Base-by-base conservation (phyloP, 2,797 vertebrate species). In the Tenualosa ilisha region DNA sequence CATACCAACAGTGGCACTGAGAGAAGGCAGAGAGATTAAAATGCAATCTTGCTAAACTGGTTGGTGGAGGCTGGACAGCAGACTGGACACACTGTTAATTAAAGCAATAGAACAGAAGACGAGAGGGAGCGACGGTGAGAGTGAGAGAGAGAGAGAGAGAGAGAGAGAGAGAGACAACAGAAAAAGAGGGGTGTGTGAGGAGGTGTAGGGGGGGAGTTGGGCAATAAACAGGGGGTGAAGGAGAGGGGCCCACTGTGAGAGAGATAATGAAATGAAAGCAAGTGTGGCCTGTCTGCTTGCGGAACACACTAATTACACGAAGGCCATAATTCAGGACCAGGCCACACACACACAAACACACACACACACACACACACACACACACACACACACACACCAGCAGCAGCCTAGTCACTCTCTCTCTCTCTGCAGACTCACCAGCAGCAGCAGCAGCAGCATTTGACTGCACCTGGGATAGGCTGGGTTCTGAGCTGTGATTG, bases 221-320 rank as follows among this genome's bases (percentile, higher is more conserved):
- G 17, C 6, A 75, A 37, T 26, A 68, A 11, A 43, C 12, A 75
- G 31, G 17, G 68, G 9, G 68, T 7, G 72, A 22, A 15, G 37
- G 24, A 46, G 72, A 37, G 37, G 22, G 37, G 72, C 40, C 37
- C 37, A 79, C 46, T 79, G 72, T 79, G 31, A 37, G 40, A 75
- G 37, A 79, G 72, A 79, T 79, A 79, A 79, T 79, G 72, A 79
- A 79, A 79, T 22, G 72, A 79, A 79, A 79, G 37, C 7, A 40
- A 79, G 72, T 79, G 17, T 46, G 72, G 72, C 37, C 72, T 79
- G 37, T 79, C 72, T 79, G 37, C 37, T 46, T 79, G 72, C 17
- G 15, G 72, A 79, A 72, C 84, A 59, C 50, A 12, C 84, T 84
- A 84, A 81, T 84, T 84, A 81, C 84, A 81, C 26, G 3, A 6